Conservation (phyloP, 2,113 vertebrate species). For the Glaucomys volans region DNA sequence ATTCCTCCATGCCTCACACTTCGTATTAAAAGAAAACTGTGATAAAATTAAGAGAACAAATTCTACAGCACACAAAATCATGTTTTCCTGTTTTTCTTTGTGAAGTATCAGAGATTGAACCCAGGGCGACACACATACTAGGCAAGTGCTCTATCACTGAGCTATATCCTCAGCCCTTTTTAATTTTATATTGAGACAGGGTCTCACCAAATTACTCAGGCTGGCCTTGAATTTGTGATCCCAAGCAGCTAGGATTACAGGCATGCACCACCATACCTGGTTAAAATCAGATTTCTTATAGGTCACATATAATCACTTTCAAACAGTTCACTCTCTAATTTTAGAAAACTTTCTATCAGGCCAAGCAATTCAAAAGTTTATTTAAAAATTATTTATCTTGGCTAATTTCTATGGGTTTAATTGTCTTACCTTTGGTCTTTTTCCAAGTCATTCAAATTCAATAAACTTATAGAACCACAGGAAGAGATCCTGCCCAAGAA, state of each 20-base stretch:
- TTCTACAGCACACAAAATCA: neutral
- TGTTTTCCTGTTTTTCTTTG: too few relatives aligned
- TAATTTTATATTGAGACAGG: too few relatives aligned
- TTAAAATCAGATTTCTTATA: neutral
- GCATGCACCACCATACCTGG: too few relatives aligned
- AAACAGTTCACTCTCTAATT: conserved; percentile 14
- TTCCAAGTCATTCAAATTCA: conserved; percentile 48
- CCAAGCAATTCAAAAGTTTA: neutral
- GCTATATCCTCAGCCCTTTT: too few relatives aligned
- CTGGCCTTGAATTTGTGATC: too few relatives aligned
- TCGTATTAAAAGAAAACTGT: neutral
- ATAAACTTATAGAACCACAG: neutral
- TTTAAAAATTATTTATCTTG: conserved; percentile 45
- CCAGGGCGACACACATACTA: too few relatives aligned
- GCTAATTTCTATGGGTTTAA: conserved; percentile 34
- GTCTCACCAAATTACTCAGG: too few relatives aligned
- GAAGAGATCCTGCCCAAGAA: neutral
- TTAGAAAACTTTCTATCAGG: conserved; percentile 21
- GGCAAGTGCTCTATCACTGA: too few relatives aligned
- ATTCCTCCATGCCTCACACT: conserved; percentile 3
- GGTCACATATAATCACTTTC: neutral
- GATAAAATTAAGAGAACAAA: conserved; percentile 25
- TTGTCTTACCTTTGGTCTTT: conserved; percentile 48
- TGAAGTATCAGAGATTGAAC: too few relatives aligned
- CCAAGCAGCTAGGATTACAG: too few relatives aligned